Evolutionary conservation across 2,888 invertebrate genomes (phyloP).

Genomic region (Cephus sareptanus): DNA sequence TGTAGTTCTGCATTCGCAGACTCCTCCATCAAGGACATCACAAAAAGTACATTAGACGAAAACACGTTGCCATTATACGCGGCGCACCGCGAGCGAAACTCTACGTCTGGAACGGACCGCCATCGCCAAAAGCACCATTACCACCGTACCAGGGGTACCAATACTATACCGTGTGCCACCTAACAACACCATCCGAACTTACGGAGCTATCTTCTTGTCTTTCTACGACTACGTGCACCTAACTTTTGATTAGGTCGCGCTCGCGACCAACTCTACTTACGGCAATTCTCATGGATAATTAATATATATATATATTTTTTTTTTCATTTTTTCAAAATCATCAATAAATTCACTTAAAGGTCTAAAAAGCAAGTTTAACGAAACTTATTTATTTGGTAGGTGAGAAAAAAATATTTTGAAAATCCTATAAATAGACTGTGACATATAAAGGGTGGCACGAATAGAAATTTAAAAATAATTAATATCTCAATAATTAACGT

Average conservation of each 20-base stretch:
- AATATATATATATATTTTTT: too few relatives aligned
- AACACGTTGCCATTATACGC: constrained; percentile 64
- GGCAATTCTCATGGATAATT: neutral
- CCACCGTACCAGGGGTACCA: constrained; percentile 22
- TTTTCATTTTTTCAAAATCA: neutral
- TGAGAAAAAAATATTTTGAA: neutral
- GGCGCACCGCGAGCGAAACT: constrained; percentile 47
- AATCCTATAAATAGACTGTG: neutral
- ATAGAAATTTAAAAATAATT: neutral
- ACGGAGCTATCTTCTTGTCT: constrained; percentile 31
- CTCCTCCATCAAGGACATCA: constrained; percentile 66
- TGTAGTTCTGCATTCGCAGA: constrained; percentile 66
- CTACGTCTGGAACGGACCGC: constrained; percentile 41
- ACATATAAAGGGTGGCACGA: neutral
- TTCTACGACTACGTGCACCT: constrained; percentile 37
- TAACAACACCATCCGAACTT: neutral
- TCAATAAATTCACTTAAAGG: neutral
- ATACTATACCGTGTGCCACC: constrained; percentile 12
- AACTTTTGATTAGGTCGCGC: constrained; percentile 37
- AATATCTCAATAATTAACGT: neutral
- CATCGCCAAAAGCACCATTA: constrained; percentile 25
- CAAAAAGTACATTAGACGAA: constrained; percentile 66
- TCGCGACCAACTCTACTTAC: constrained; percentile 27
- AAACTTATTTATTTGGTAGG: too few relatives aligned
- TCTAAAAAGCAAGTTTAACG: neutral